Base-by-base conservation (phyloP, 2,113 vertebrate genomes). In the Clarias macrocephalus region DNA sequence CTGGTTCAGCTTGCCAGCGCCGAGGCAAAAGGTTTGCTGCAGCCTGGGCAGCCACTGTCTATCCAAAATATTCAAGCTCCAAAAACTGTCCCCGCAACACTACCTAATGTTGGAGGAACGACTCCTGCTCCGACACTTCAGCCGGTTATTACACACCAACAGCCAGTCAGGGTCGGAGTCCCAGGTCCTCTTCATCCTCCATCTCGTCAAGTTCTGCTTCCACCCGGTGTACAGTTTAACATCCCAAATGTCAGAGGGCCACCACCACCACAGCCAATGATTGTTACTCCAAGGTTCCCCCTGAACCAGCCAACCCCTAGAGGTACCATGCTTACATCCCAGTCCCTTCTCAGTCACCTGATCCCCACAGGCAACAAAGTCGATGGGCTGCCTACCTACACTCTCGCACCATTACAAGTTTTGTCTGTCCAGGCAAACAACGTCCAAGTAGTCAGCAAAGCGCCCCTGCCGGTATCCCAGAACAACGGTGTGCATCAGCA, bases 371-470 rank as follows among this genome's bases (percentile, higher is more conserved):
- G 97, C 37, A 99, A 97, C 83, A 96, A 95, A 85, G 95, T 99
- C 37, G 99, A 99, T 0, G 98, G 98, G n/a, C 95, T 99, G 89
- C 98, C 98, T 3, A 98, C 96, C 0, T 99, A 99, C 89, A 99
- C 98, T 0, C 95, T 99, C 15, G 96, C 97, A 0, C 97, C 98
- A 0, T 91, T 99, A 72, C 97, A 97, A 1, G 94, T 97, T 6
- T 80, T 97, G 92, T 96, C 97, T 0, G 91, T 95, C 48, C 79
- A 95, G 33, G 70, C 95, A 0, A 91, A 93, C 16, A 91, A 94
- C 0, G 86, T 92, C 2, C 91, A 96, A 0, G 92, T 93, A 0
- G 92, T 94, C 5, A 59, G 77, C 62, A 91, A 96, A 0, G 91
- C 94, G 0, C 95, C 95, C 42, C 28, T 96, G 85, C 95, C 95